Conservation (phyloP, 2,888 invertebrate genomes). For the Amiota mariae region DNA sequence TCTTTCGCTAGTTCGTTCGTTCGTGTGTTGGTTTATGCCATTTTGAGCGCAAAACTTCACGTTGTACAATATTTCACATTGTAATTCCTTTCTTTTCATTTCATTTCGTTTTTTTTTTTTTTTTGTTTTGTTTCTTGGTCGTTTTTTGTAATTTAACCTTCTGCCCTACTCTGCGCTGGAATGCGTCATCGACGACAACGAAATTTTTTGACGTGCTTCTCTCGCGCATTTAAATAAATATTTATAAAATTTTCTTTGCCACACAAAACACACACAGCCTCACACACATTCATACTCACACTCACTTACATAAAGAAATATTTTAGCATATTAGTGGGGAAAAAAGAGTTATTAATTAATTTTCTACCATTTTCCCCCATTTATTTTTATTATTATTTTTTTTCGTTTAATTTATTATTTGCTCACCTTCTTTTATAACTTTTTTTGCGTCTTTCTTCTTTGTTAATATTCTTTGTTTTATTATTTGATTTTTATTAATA, state of each 20-base stretch:
- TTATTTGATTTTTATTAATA: constrained; percentile 16
- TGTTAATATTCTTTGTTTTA: constrained; percentile 9
- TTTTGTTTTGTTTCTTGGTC: constrained; percentile 26
- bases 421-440: neutral
- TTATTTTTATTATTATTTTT: constrained; percentile 1
- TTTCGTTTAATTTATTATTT: constrained; percentile 4
- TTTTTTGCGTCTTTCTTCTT: neutral
- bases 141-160: constrained; percentile 64
- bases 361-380: neutral
- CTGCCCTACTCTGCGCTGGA: constrained; percentile 66
- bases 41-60: neutral
- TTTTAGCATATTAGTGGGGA: no score
- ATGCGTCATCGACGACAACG: constrained; percentile 66
- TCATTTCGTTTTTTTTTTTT: no score
- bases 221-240: constrained; percentile 29
- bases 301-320: no score
- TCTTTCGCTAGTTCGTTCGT: no score
- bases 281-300: neutral
- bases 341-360: neutral
- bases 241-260: constrained; percentile 4
- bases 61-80: constrained; percentile 18
- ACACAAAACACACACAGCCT: no score
- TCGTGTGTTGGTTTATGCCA: no score
- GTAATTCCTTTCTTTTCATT: neutral
- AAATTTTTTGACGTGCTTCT: constrained; percentile 34